Evolutionary conservation across 2,113 vertebrate species (phyloP).

Genomic region (Suricata suricatta): DNA sequence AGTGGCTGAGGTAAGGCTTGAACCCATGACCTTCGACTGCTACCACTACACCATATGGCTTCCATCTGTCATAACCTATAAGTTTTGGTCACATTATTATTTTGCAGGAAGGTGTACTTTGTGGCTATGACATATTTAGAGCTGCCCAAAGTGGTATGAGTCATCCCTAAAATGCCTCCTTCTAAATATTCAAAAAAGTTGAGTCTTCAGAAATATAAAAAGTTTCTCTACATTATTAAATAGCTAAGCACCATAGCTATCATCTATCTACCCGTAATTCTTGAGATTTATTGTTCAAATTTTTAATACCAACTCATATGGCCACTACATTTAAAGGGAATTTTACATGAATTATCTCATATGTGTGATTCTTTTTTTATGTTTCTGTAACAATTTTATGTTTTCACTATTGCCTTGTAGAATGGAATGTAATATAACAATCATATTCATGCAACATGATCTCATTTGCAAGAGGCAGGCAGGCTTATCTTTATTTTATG

Average conservation of each 20-base stretch:
- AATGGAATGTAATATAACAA: slow-evolving; percentile 36
- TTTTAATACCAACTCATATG: not conserved
- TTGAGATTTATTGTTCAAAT: not conserved
- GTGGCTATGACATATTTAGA: not conserved
- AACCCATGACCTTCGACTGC: not conserved
- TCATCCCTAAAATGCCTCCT: not conserved
- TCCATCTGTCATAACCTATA: not conserved
- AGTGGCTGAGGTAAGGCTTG: not conserved
- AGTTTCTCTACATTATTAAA: not conserved
- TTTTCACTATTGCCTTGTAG: slow-evolving; percentile 21
- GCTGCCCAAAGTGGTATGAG: not conserved
- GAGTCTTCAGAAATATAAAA: not conserved
- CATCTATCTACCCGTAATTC: not conserved
- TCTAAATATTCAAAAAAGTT: not conserved
- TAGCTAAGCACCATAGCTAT: not conserved
- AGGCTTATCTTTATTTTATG: slow-evolving; percentile 45
- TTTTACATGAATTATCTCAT: slow-evolving; percentile 29
- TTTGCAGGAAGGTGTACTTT: not conserved
- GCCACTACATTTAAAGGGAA: not conserved
- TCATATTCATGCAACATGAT: not conserved
- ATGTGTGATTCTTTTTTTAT: not conserved
- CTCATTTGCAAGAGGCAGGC: slow-evolving; percentile 29
- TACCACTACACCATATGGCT: not conserved
- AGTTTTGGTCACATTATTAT: not conserved
- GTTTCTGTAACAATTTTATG: slow-evolving; percentile 33